phyloP scores from a whole-genome alignment of 2,797 vertebrate genomes.

The Centroberyx gerrardi region DNA sequence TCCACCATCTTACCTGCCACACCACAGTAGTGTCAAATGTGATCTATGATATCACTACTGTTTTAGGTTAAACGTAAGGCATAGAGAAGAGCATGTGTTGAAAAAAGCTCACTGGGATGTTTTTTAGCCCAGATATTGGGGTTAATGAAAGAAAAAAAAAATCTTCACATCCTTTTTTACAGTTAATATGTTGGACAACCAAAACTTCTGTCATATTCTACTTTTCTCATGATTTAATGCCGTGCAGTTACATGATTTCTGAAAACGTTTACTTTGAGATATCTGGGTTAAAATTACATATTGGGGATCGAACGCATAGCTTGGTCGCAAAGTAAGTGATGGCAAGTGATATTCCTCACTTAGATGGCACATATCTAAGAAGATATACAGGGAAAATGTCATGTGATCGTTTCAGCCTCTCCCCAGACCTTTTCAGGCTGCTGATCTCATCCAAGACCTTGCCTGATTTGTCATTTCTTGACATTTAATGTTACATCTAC shows the following conservation, averaged over 20 bases:
- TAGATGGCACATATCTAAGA: background rate
- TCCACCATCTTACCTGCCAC: background rate
- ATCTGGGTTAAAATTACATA: no score
- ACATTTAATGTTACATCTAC: no score
- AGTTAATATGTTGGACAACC: background rate
- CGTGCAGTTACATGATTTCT: no score
- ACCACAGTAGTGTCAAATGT: background rate
- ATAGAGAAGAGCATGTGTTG: background rate
- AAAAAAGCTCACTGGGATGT: background rate
- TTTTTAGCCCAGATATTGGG: background rate
- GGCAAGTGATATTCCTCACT: no score
- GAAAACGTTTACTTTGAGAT: no score
- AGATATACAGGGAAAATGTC: slow-evolving; percentile 7
- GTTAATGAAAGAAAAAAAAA: no score
- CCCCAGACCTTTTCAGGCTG: background rate
- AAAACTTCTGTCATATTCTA: background rate
- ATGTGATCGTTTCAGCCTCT: slow-evolving; percentile 7
- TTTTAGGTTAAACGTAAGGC: background rate
- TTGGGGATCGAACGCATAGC: no score
- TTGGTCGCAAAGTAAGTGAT: no score
- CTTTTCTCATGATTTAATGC: background rate
- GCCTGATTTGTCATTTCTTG: no score
- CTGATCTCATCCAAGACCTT: no score
- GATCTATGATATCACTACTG: background rate
- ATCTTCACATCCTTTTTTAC: background rate